Conservation (phyloP, 2,113 vertebrate species). For the Cepphus grylle region DNA sequence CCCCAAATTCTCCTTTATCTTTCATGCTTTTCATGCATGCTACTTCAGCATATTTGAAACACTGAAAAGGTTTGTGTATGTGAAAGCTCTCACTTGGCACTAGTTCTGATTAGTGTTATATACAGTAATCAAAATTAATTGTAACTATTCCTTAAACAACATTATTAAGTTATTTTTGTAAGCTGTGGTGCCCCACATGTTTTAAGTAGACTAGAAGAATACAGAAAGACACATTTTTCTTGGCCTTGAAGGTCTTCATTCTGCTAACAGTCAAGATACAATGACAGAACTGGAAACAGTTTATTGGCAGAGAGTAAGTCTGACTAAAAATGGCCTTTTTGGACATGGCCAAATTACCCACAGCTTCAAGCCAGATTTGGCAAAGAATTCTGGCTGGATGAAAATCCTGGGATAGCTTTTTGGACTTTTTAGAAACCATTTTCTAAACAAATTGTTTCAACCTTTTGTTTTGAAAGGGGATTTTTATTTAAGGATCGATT, state of each 20-base stretch:
- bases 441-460: neutral
- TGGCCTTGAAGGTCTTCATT: neutral
- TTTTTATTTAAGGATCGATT: neutral
- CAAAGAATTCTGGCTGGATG: neutral
- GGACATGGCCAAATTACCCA: neutral
- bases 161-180: neutral
- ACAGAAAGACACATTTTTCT: neutral
- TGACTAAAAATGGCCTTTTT: neutral
- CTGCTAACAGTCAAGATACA: neutral
- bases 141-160: neutral
- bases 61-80: neutral
- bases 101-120: constrained; percentile 8
- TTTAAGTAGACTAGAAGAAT: neutral
- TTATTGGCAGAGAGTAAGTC: neutral
- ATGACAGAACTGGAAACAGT: neutral
- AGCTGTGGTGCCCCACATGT: neutral
- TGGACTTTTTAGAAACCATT: neutral
- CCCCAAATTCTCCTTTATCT: neutral
- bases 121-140: constrained; percentile 1
- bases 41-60: constrained; percentile 26
- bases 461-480: neutral
- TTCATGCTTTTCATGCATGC: neutral
- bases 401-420: neutral
- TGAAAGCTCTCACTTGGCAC: neutral
- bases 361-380: neutral